These are phyloP conservation scores for Petaurus breviceps DNA, from an alignment of 2,113 vertebrate genomes.

Conservation along the genomic window DNA sequence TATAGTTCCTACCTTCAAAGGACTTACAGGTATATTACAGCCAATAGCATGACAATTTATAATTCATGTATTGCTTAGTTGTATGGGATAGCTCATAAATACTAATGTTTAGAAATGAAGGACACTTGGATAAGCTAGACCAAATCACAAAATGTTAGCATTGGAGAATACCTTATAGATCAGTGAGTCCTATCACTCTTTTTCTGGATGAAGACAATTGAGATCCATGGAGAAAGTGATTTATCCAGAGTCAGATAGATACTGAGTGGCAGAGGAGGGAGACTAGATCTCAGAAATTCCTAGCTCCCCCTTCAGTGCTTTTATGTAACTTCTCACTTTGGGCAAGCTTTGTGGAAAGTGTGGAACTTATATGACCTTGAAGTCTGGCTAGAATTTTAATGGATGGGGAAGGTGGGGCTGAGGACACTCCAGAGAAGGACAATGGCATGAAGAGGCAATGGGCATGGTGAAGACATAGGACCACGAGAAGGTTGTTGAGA, in stretches of 20 bases:
- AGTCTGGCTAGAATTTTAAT: background rate
- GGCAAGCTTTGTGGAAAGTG: background rate
- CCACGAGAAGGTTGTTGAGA: background rate
- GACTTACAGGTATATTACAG: background rate
- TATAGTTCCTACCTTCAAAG: background rate
- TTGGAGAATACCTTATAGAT: background rate
- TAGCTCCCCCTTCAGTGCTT: background rate
- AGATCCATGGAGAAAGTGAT: background rate
- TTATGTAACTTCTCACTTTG: background rate
- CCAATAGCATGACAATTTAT: background rate
- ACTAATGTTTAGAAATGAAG: background rate
- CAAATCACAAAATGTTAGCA: background rate
- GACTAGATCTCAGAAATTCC: background rate
- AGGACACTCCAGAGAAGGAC: background rate
- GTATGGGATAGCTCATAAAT: background rate
- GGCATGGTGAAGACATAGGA: background rate
- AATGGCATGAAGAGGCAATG: background rate
- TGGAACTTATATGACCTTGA: background rate
- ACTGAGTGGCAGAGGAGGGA: background rate
- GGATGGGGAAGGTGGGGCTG: no score
- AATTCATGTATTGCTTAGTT: constrained; percentile 1
- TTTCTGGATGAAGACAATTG: background rate
- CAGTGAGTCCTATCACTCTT: background rate
- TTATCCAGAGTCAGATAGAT: background rate
- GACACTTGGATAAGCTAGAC: background rate